Conservation (phyloP, 2,888 invertebrate genomes). For the Pseudococcus longispinus region DNA sequence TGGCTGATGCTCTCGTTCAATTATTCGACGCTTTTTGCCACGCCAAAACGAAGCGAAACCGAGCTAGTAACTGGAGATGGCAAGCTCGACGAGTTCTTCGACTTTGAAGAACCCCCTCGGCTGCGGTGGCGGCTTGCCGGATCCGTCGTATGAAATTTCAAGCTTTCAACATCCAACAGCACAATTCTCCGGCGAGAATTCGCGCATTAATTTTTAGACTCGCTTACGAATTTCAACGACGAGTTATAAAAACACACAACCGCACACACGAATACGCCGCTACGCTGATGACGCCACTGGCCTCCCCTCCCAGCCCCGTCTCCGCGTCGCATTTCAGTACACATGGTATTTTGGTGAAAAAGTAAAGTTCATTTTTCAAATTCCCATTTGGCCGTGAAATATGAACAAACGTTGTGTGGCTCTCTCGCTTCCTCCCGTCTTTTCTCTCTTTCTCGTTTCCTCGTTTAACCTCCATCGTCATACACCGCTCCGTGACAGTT, state of each 20-base stretch:
- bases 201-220: background rate
- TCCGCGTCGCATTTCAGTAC: background rate
- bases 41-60: too few species aligned
- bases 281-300: background rate
- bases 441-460: background rate
- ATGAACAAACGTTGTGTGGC: background rate
- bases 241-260: background rate
- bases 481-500: background rate
- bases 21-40: too few species aligned
- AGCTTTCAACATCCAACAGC: background rate
- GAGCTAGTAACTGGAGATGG: too few species aligned
- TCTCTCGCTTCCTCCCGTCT: background rate
- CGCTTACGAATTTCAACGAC: background rate
- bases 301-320: background rate
- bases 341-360: background rate
- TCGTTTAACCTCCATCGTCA: background rate
- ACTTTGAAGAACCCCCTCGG: background rate
- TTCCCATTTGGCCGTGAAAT: slow-evolving; percentile 46
- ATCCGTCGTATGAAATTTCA: background rate
- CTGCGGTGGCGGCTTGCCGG: too few species aligned
- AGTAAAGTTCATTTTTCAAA: slow-evolving; percentile 45
- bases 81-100: background rate
- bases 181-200: slow-evolving; percentile 2
- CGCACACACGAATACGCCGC: background rate
- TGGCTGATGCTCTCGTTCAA: too few species aligned